Evolutionary conservation across 2,888 invertebrate genomes (phyloP), one percentile per base, ranked within the genome.

Genomic region (Bellardia bayeri): DNA sequence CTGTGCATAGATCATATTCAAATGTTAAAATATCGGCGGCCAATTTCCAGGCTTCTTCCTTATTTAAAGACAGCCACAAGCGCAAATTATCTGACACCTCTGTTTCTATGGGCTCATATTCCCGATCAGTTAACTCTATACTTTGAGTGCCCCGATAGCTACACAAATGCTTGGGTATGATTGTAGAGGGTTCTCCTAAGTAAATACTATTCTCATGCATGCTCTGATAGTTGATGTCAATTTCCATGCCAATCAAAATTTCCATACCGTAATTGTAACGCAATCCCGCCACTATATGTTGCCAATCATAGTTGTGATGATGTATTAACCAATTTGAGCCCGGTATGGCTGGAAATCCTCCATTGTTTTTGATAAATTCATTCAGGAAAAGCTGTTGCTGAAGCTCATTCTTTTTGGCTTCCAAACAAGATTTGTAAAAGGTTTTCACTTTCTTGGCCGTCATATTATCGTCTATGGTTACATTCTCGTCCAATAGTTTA

Each of bases 321-420:
- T 91, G 89, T 9, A 90, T 82, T 7, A 87, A 75, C 93, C 93
- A 93, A 82, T 91, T 91, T 9, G 90, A 90, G 0, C 92, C 92
- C 0, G 92, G 92, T 5, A 91, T 89, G 0, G 91, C 92, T 0
- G 93, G 93, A 78, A 93, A 93, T 0, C 93, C 93, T 0, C 92
- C 92, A 72, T 93, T 90, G 9, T 85, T 86, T 16, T 90, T 90
- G 7, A 92, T 91, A 42, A 93, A 91, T 0, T 92, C 90, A 51
- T 89, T 90, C 1, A 93, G 90, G 37, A 90, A 92, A 4, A 87
- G 66, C 64, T 91, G 91, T 8, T 92, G 91, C 8, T 89, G 86
- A 5, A 84, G 86, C 5, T 90, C 90, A 14, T 91, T 90, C 0
- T 86, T 87, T n/a, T 90, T 89, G 0, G 90, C 89, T 9, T 87